A percentile compares a stretch with the other conserved stretches of the same genome.
These are phyloP conservation scores for Ischnus inquisitorius DNA, from an alignment of 2,888 invertebrate species.

Conservation along the genomic window DNA sequence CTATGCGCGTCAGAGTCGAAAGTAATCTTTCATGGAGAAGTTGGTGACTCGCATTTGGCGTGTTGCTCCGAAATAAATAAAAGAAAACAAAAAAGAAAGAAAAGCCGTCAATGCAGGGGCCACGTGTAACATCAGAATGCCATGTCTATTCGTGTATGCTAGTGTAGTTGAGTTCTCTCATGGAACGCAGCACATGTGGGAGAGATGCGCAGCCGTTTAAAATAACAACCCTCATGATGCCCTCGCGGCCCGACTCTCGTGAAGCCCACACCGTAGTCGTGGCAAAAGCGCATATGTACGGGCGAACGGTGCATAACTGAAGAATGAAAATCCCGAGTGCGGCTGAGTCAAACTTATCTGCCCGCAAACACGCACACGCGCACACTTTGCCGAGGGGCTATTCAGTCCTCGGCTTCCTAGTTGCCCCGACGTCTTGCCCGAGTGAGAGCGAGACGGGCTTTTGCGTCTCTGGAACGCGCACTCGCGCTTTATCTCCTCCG, in stretches of 20 bases:
- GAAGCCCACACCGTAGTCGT: constrained; percentile 14
- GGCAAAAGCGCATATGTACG: constrained; percentile 31
- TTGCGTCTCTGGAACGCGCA: constrained; percentile 26
- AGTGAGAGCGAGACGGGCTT: background rate
- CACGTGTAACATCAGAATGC: constrained; percentile 58
- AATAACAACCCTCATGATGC: constrained; percentile 70
- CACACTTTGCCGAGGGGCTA: background rate
- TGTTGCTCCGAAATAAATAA: constrained; percentile 44
- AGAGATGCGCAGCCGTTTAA: constrained; percentile 67
- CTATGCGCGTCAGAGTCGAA: constrained; percentile 21
- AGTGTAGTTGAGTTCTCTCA: constrained; percentile 52
- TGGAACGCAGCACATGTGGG: constrained; percentile 66
- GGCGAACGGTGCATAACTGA: constrained; percentile 47
- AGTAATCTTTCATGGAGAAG: constrained; percentile 34
- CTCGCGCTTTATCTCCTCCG: constrained; percentile 45
- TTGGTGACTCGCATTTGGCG: constrained; percentile 49
- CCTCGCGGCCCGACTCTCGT: constrained; percentile 25
- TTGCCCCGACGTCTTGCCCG: constrained; percentile 12
- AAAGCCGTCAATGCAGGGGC: constrained; percentile 42
- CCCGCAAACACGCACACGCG: constrained; percentile 6
- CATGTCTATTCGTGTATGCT: constrained; percentile 63
- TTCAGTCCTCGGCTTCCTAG: constrained; percentile 34
- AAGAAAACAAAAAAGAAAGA: background rate
- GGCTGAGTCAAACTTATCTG: constrained; percentile 46
- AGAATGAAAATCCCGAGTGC: constrained; percentile 58